Conservation (phyloP, 1,140 invertebrate species). For the Scaptodrosophila lebanonensis region DNA sequence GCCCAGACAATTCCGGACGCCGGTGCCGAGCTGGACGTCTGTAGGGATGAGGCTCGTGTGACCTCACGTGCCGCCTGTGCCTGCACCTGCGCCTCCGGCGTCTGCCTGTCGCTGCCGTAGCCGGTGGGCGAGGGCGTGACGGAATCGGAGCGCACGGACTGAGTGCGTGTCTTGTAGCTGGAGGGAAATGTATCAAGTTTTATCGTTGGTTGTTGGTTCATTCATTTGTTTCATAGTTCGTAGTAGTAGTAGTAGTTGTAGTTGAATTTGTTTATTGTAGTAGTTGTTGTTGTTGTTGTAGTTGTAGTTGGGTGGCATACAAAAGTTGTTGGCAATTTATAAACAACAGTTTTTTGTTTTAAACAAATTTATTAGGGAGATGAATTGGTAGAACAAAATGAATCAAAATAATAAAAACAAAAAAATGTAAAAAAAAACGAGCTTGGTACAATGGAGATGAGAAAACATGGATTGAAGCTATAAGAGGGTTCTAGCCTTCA, state of each 20-base stretch:
- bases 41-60: conserved; percentile 15
- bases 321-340: conserved; percentile 53
- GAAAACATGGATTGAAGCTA: too few relatives aligned
- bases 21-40: conserved; percentile 27
- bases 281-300: conserved; percentile 34
- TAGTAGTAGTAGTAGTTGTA: too few relatives aligned
- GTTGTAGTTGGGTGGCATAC: conserved; percentile 50
- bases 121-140: conserved; percentile 85
- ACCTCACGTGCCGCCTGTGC: conserved; percentile 14
- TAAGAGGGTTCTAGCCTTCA: too few relatives aligned
- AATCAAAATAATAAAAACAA: conserved; percentile 51
- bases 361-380: too few relatives aligned
- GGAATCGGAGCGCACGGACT: conserved; percentile 86
- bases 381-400: conserved; percentile 19
- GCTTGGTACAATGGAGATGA: too few relatives aligned
- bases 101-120: conserved; percentile 76
- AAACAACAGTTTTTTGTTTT: conserved; percentile 36
- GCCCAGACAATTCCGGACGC: conserved; percentile 85
- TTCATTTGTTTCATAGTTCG: too few relatives aligned
- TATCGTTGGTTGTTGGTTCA: conserved; percentile 35
- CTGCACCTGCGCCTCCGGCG: conserved; percentile 46
- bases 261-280: conserved; percentile 30
- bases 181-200: conserved; percentile 18
- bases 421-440: too few relatives aligned
- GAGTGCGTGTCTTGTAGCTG: conserved; percentile 79